Conservation (phyloP, 2,797 vertebrate species). For the Amazona ochrocephala region DNA sequence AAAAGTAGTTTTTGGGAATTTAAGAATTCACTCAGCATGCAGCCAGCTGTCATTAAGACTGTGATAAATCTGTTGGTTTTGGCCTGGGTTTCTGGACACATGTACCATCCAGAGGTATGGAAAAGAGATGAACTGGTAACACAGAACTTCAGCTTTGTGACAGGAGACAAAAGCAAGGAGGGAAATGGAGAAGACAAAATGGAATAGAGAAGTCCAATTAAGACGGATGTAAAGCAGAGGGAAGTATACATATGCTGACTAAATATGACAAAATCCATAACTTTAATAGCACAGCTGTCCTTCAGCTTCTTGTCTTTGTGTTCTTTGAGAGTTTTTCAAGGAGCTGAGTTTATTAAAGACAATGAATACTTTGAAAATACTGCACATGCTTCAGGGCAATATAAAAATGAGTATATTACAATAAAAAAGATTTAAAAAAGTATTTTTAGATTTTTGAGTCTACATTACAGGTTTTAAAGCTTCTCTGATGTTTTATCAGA, state of each 20-base stretch:
- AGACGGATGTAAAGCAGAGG: not conserved
- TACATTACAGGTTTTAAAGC: not conserved
- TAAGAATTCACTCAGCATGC: slow-evolving; percentile 73
- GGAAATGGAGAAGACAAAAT: not conserved
- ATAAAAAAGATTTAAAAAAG: not conserved
- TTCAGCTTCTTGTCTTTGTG: not conserved
- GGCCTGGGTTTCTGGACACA: slow-evolving; percentile 70
- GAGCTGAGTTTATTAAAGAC: not conserved
- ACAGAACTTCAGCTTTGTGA: slow-evolving; percentile 37
- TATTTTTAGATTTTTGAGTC: not conserved
- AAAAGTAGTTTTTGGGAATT: slow-evolving; percentile 61
- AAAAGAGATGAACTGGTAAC: slow-evolving; percentile 70
- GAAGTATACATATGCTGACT: not conserved
- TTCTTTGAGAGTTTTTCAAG: not conserved
- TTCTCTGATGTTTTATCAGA: not conserved
- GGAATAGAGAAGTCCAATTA: not conserved
- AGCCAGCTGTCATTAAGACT: slow-evolving; percentile 74
- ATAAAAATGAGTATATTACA: not conserved
- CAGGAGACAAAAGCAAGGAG: slow-evolving; percentile 30
- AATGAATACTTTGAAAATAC: not conserved
- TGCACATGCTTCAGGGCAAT: not conserved
- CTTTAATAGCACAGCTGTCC: not conserved
- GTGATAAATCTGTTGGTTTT: slow-evolving; percentile 78
- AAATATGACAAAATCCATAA: not conserved
- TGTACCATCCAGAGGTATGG: slow-evolving; percentile 65